These are phyloP conservation scores for Buceros bicornis DNA, from an alignment of 2,797 vertebrate genomes.

Conservation along the genomic window DNA sequence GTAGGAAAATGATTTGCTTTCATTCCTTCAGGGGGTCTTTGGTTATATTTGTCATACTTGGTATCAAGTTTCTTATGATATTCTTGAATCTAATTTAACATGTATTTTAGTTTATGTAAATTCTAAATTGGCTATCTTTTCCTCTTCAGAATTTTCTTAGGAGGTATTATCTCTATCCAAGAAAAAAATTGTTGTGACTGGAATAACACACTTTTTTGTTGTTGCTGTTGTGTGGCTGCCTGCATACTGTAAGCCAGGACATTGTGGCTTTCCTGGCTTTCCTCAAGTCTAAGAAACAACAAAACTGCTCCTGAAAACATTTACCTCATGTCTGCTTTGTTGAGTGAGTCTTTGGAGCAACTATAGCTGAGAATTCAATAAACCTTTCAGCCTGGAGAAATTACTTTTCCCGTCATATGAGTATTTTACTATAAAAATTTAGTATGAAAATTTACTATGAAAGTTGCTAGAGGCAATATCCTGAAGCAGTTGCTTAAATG, in stretches of 20 bases:
- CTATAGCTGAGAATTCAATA: not conserved
- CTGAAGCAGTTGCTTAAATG: slow-evolving; percentile 35
- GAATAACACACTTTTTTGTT: not conserved
- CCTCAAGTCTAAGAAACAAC: not conserved
- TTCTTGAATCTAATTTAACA: not conserved
- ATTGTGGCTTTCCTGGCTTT: not conserved
- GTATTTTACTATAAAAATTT: slow-evolving; percentile 1
- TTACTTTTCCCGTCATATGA: not conserved
- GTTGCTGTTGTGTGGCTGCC: not conserved
- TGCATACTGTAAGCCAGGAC: not conserved
- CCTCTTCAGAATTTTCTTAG: not conserved
- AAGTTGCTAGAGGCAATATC: slow-evolving; percentile 50
- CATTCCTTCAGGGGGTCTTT: not conserved
- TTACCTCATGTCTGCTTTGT: not conserved
- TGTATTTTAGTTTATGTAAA: not conserved
- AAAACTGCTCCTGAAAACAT: not conserved
- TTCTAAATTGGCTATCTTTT: not conserved
- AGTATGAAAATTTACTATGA: not conserved
- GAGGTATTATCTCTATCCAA: not conserved
- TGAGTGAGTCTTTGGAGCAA: not conserved
- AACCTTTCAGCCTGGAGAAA: slow-evolving; percentile 14
- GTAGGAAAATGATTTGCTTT: not conserved
- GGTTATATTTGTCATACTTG: not conserved
- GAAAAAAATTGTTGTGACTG: not conserved
- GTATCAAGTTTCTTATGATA: not conserved